These are phyloP conservation scores for Holotrichia oblita DNA, from an alignment of 1,140 invertebrate genomes.

Conservation along the genomic window DNA sequence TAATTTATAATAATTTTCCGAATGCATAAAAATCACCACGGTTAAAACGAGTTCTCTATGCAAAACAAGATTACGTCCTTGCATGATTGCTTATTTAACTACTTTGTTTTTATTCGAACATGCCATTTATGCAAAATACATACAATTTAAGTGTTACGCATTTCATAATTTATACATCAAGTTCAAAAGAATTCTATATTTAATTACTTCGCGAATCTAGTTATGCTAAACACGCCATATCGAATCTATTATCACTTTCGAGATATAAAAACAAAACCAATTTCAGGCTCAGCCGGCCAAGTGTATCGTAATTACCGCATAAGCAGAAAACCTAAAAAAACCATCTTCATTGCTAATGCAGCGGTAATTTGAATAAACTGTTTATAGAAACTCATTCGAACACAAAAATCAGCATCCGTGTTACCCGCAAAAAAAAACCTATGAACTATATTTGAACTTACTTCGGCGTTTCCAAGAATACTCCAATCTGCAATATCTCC, in stretches of 20 bases:
- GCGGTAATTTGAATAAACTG: conserved; percentile 7
- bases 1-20: not conserved
- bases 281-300: conserved; percentile 7
- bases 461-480: conserved; percentile 55
- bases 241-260: conserved; percentile 17
- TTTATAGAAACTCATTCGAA: not conserved
- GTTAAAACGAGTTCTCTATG: not conserved
- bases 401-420: not conserved
- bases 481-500: conserved; percentile 53
- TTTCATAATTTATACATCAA: conserved; percentile 6
- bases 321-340: not conserved
- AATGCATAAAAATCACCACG: not conserved
- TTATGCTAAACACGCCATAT: conserved; percentile 18
- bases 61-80: not conserved
- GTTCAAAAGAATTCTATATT: not conserved
- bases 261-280: conserved; percentile 3
- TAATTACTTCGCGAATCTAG: not conserved
- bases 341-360: conserved; percentile 4
- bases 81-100: not conserved
- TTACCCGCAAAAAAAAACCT: not conserved
- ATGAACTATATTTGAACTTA: conserved; percentile 44
- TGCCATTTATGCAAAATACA: not conserved
- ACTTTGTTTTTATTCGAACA: not conserved
- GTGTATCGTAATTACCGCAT: conserved; percentile 21
- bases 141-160: not conserved